Evolutionary conservation across 1,140 invertebrate genomes (phyloP).

Genomic region (Spodoptera litura): DNA sequence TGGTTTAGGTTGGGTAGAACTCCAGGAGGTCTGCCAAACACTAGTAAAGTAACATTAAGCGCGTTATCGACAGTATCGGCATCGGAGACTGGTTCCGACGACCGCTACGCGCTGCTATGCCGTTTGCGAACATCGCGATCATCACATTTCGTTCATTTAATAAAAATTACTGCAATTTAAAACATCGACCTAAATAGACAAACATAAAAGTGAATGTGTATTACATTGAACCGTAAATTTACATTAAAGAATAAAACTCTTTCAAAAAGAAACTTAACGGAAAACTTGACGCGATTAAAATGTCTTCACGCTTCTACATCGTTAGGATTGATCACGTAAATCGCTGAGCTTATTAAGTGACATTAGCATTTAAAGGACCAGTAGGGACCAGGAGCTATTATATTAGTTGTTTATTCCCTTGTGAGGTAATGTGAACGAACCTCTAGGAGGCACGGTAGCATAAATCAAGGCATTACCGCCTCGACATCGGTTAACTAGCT

Average conservation of each 20-base stretch:
- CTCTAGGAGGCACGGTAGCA: conserved; percentile 48
- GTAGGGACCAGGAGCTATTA: conserved; percentile 46
- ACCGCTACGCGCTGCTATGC: conserved; percentile 43
- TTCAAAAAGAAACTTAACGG: conserved; percentile 17
- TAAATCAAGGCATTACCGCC: conserved; percentile 64
- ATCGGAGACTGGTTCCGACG: conserved; percentile 38
- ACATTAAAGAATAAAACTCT: conserved; percentile 7
- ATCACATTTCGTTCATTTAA: conserved; percentile 39
- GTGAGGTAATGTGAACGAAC: conserved; percentile 57
- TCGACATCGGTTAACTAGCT: conserved; percentile 56
- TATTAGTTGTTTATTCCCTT: conserved; percentile 41
- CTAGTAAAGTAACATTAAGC: background rate
- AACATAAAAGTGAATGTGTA: conserved; percentile 9
- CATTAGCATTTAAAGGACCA: conserved; percentile 46
- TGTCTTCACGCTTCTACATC: conserved; percentile 35
- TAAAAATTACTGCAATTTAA: conserved; percentile 9
- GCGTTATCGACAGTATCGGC: conserved; percentile 40
- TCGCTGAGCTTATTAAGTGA: conserved; percentile 38
- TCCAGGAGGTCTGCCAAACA: conserved; percentile 10
- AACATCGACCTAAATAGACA: conserved; percentile 39
- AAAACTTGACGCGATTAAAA: conserved; percentile 38
- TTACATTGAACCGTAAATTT: conserved; percentile 14
- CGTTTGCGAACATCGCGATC: conserved; percentile 25
- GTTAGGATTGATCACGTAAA: conserved; percentile 43
- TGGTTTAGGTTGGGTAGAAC: conserved; percentile 6